phyloP scores from a whole-genome alignment of 2,888 invertebrate species.

The Pterostichus madidus region DNA sequence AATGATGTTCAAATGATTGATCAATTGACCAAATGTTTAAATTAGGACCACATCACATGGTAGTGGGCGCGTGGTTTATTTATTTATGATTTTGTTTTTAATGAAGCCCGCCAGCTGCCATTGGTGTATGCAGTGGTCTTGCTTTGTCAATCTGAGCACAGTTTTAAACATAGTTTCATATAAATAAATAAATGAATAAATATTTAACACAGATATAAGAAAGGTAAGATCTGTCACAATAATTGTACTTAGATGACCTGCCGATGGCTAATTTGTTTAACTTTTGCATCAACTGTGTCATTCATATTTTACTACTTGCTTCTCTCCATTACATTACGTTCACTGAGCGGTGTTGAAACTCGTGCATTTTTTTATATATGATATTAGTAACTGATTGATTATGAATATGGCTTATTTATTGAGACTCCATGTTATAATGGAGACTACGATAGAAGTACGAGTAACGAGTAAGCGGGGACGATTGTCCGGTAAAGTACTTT shows the following conservation, averaged over 20 bases:
- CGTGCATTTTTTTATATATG: constrained; percentile 62
- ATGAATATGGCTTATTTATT: constrained; percentile 65
- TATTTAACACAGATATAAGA: constrained; percentile 64
- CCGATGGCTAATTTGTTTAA: constrained; percentile 65
- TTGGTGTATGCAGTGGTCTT: constrained; percentile 53
- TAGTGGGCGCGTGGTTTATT: neutral
- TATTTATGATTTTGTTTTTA: no score
- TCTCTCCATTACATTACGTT: constrained; percentile 19
- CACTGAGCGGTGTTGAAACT: constrained; percentile 7
- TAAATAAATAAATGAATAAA: constrained; percentile 58
- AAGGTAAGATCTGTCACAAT: constrained; percentile 67
- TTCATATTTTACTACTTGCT: constrained; percentile 36
- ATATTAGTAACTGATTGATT: constrained; percentile 57
- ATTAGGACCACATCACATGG: constrained; percentile 19
- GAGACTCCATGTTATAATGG: constrained; percentile 65
- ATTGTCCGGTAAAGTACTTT: constrained; percentile 30
- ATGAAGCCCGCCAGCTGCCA: constrained; percentile 3
- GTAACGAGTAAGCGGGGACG: constrained; percentile 4
- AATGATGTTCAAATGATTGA: constrained; percentile 38
- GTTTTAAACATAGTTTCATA: constrained; percentile 65
- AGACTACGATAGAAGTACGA: constrained; percentile 40
- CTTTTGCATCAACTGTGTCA: constrained; percentile 67
- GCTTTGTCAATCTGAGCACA: constrained; percentile 65
- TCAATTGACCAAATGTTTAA: constrained; percentile 50
- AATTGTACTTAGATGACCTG: constrained; percentile 67